Conservation (phyloP, 1,140 invertebrate genomes). For the Cherax quadricarinatus region DNA sequence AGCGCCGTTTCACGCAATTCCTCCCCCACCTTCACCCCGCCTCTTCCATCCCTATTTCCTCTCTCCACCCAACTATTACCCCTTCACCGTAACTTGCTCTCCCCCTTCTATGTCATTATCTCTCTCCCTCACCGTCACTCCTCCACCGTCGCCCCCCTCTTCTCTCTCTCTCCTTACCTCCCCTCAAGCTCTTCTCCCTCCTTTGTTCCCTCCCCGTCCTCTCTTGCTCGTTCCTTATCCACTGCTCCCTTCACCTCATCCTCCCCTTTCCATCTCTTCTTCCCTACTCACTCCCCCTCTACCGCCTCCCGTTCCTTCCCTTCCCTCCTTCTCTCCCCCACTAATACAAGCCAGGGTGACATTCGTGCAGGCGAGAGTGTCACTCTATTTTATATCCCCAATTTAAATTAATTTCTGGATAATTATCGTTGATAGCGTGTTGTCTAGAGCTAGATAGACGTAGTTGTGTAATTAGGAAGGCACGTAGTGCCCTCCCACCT, state of each 20-base stretch:
- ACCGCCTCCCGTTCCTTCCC: not conserved
- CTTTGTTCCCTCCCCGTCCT: too few relatives aligned
- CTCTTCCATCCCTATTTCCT: too few relatives aligned
- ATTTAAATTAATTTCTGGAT: not conserved
- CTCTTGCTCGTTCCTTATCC: too few relatives aligned
- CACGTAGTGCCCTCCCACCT: not conserved
- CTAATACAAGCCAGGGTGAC: not conserved
- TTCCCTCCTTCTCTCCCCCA: not conserved
- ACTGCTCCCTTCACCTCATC: not conserved
- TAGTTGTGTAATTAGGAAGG: not conserved
- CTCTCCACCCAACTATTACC: too few relatives aligned
- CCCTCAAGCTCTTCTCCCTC: too few relatives aligned
- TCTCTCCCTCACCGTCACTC: too few relatives aligned
- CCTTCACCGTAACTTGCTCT: too few relatives aligned
- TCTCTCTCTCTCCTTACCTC: too few relatives aligned
- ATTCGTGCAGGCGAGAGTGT: not conserved
- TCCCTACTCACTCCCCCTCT: not conserved
- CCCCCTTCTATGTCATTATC: too few relatives aligned
- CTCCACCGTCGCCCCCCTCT: too few relatives aligned
- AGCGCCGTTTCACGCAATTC: too few relatives aligned
- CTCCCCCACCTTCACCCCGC: too few relatives aligned
- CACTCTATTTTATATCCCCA: not conserved
- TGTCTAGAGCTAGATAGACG: not conserved
- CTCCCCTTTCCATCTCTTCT: not conserved
- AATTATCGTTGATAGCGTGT: slow-evolving; percentile 7